Conservation (phyloP, 2,888 invertebrate genomes). For the Tiphia femorata region DNA sequence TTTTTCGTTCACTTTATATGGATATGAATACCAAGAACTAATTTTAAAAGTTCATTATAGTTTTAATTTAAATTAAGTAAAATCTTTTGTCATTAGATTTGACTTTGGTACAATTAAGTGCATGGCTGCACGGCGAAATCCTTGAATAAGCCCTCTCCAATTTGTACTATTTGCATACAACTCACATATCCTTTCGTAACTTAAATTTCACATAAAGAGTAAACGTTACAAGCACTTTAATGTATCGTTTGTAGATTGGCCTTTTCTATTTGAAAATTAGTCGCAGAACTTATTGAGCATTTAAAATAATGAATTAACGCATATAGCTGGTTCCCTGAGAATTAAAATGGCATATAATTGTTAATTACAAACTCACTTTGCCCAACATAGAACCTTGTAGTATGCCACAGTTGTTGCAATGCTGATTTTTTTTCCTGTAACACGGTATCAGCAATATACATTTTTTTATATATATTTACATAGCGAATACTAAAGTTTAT, state of each 20-base stretch:
- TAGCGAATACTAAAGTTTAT: slow-evolving; percentile 38
- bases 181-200: not conserved
- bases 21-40: not conserved
- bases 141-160: slow-evolving; percentile 4
- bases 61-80: not conserved
- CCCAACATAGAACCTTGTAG: slow-evolving; percentile 57
- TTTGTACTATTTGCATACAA: not conserved
- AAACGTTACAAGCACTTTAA: not conserved
- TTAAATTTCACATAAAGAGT: not conserved
- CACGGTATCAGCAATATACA: slow-evolving; percentile 38
- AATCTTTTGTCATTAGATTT: slow-evolving; percentile 1
- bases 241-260: not conserved
- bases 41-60: not conserved
- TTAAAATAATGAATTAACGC: too few relatives aligned
- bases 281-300: not conserved
- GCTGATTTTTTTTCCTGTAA: slow-evolving; percentile 52
- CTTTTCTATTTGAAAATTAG: not conserved
- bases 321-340: too few relatives aligned
- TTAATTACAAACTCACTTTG: slow-evolving; percentile 49
- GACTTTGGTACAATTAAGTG: slow-evolving; percentile 14
- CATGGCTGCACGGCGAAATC: slow-evolving; percentile 28
- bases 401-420: slow-evolving; percentile 48
- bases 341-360: too few relatives aligned
- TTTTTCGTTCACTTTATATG: not conserved
- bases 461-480: slow-evolving; percentile 29